A percentile compares a stretch with the other conserved stretches of the same genome.
These are phyloP conservation scores for Streblospio benedicti DNA, from an alignment of 1,140 invertebrate genomes.

Conservation along the genomic window DNA sequence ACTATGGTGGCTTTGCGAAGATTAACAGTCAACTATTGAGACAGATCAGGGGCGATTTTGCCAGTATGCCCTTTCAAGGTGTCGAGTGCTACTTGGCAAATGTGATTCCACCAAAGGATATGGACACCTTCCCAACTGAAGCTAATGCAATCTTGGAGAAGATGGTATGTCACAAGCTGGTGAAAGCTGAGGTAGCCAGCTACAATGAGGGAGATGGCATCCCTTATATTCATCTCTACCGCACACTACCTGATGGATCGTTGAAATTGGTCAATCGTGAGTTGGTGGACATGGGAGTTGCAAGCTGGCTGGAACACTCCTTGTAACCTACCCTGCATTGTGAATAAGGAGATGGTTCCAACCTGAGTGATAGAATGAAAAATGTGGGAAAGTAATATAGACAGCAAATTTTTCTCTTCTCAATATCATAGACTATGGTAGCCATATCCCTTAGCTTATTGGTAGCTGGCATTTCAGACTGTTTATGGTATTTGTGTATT, in stretches of 20 bases:
- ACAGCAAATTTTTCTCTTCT: too few species aligned
- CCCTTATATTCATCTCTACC: conserved; percentile 69
- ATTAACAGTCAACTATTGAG: conserved; percentile 64
- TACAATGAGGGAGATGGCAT: conserved; percentile 67
- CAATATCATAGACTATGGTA: too few species aligned
- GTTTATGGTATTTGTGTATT: too few species aligned
- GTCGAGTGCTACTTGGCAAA: conserved; percentile 85
- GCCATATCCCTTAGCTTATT: too few species aligned
- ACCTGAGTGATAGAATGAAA: too few species aligned
- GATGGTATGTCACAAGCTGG: conserved; percentile 65
- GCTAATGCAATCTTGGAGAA: conserved; percentile 65
- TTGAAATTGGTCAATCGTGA: conserved; percentile 41
- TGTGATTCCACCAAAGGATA: conserved; percentile 64
- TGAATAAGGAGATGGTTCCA: too few species aligned
- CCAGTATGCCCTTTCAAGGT: conserved; percentile 89
- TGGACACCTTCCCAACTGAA: conserved; percentile 52
- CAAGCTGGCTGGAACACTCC: conserved; percentile 41
- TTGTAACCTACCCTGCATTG: too few species aligned
- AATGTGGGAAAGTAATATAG: too few species aligned
- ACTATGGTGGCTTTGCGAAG: conserved; percentile 82
- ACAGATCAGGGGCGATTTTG: conserved; percentile 81
- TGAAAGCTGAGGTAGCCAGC: conserved; percentile 77
- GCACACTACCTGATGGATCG: conserved; percentile 28
- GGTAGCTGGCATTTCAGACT: too few species aligned
- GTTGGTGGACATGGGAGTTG: conserved; percentile 41